These are phyloP conservation scores for Eira barbara DNA, from an alignment of 2,113 vertebrate genomes.

Conservation along the genomic window DNA sequence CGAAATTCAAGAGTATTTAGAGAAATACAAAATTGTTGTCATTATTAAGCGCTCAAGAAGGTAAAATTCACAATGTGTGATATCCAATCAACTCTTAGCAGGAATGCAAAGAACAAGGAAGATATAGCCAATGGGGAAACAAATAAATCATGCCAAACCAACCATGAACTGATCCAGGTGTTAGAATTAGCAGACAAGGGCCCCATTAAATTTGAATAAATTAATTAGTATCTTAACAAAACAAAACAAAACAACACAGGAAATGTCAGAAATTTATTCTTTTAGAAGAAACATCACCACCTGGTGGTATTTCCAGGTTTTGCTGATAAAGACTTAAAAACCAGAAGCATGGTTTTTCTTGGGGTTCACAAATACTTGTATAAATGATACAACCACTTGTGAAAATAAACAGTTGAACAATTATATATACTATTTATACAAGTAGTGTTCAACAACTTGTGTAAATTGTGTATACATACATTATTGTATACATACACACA, in stretches of 20 bases:
- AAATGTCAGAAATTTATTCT: neutral
- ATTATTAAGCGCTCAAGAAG: neutral
- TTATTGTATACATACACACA: neutral
- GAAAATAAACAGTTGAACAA: neutral
- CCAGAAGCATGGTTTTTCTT: neutral
- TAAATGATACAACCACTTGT: neutral
- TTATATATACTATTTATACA: neutral
- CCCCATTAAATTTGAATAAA: neutral
- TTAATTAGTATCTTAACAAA: neutral
- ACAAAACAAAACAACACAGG: neutral
- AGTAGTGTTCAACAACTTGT: neutral
- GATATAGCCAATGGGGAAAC: neutral
- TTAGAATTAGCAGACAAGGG: neutral
- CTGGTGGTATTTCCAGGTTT: constrained; percentile 61
- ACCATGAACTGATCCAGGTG: neutral
- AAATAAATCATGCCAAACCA: neutral
- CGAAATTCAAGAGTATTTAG: neutral
- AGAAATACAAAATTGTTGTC: neutral
- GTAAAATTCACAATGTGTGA: neutral
- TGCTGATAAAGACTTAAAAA: constrained; percentile 56
- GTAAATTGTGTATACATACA: neutral
- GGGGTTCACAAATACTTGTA: neutral
- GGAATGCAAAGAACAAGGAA: neutral
- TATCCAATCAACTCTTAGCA: neutral
- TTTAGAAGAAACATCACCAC: constrained; percentile 59